Conservation (phyloP, 2,888 invertebrate species). For the Pelosia muscerda region DNA sequence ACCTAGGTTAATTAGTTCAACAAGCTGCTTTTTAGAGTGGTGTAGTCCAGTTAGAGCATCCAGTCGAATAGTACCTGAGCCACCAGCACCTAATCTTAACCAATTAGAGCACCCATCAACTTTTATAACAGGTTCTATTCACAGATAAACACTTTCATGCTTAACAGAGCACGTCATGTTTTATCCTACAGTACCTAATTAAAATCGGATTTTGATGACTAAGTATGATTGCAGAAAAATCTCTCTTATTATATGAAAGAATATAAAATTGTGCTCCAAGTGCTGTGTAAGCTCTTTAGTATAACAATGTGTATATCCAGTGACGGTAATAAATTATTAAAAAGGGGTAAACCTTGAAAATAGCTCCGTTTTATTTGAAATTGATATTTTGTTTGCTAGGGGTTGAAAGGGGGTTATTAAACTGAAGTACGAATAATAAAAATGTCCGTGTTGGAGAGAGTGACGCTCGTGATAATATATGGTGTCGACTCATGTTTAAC, state of each 20-base stretch:
- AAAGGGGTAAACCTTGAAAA: constrained; percentile 19
- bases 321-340: constrained; percentile 12
- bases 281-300: constrained; percentile 41
- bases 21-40: not conserved
- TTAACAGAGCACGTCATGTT: constrained; percentile 2
- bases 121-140: too few relatives aligned
- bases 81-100: too few relatives aligned
- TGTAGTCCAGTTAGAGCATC: too few relatives aligned
- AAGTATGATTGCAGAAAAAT: constrained; percentile 34
- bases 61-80: too few relatives aligned
- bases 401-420: not conserved
- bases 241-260: constrained; percentile 44
- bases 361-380: constrained; percentile 13
- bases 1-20: not conserved
- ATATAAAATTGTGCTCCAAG: constrained; percentile 39
- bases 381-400: constrained; percentile 8
- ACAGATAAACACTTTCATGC: not conserved
- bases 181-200: constrained; percentile 41
- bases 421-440: not conserved
- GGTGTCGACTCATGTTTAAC: not conserved
- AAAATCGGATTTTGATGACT: constrained; percentile 47
- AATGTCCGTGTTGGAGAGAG: not conserved
- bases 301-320: constrained; percentile 30
- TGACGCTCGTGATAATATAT: not conserved
- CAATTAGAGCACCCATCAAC: too few relatives aligned